Evolutionary conservation across 2,113 vertebrate species (phyloP).

Genomic region (Colaptes auratus): DNA sequence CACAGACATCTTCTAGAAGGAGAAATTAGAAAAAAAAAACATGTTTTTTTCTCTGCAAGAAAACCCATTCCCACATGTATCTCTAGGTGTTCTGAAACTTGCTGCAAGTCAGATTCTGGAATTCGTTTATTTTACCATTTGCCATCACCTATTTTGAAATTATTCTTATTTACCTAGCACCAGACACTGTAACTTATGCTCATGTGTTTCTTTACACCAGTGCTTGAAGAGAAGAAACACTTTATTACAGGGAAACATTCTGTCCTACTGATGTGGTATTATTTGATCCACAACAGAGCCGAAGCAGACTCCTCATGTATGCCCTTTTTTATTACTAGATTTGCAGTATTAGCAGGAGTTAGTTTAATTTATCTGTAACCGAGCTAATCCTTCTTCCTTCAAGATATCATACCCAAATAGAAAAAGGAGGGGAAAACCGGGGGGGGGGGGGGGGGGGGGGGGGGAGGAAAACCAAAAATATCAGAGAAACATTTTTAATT

Average conservation of each 20-base stretch:
- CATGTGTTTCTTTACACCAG: rapidly evolving
- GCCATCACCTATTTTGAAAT: background rate
- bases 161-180: background rate
- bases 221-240: background rate
- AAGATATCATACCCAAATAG: background rate
- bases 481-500: background rate
- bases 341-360: background rate
- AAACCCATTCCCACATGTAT: background rate
- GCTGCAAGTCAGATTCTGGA: background rate
- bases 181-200: background rate
- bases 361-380: background rate
- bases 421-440: background rate
- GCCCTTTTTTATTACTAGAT: background rate
- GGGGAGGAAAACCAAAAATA: background rate
- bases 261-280: background rate
- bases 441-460: too few relatives aligned
- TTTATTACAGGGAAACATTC: background rate
- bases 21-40: background rate
- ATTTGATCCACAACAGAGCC: background rate
- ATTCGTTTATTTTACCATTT: background rate
- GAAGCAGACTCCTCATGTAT: background rate
- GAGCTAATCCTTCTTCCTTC: background rate
- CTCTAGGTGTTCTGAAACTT: background rate
- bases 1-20: background rate
- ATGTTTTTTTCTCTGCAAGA: background rate